These are phyloP conservation scores for Anabas testudineus DNA, from an alignment of 2,797 vertebrate genomes.

Conservation along the genomic window DNA sequence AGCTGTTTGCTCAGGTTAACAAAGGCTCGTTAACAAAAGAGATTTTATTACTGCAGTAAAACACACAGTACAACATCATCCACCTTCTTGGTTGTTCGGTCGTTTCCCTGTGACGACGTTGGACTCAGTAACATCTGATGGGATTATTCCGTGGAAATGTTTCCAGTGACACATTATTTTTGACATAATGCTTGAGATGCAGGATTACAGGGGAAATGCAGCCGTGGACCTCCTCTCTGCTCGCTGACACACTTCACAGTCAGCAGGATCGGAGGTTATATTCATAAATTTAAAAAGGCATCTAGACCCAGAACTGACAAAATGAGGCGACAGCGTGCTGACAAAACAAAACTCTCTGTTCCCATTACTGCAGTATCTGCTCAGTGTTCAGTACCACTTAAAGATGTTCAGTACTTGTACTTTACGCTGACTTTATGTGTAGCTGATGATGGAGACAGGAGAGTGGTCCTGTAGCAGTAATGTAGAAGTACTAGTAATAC, in stretches of 20 bases:
- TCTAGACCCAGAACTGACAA: conserved; percentile 65
- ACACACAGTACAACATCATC: not conserved
- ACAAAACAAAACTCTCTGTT: conserved; percentile 33
- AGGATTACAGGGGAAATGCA: conserved; percentile 28
- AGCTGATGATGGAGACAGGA: not conserved
- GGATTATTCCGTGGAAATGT: conserved; percentile 26
- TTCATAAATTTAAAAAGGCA: conserved; percentile 60
- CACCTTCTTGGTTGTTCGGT: not conserved
- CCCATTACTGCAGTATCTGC: conserved; percentile 61
- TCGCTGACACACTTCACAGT: conserved; percentile 47
- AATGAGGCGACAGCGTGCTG: conserved; percentile 64
- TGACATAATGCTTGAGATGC: conserved; percentile 53
- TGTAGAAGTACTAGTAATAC: too few relatives aligned
- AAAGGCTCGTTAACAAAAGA: too few relatives aligned
- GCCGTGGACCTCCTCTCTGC: conserved; percentile 8
- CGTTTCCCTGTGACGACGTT: conserved; percentile 16
- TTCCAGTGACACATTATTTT: conserved; percentile 41
- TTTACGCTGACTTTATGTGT: not conserved
- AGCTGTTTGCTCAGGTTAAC: too few relatives aligned
- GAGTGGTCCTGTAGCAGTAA: not conserved
- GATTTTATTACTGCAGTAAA: not conserved
- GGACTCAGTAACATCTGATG: conserved; percentile 30
- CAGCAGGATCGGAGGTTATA: conserved; percentile 67
- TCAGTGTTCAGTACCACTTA: conserved; percentile 34
- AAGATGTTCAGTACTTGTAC: not conserved